Percentiles rank a stretch among this genome's conserved stretches.
These are phyloP conservation scores for Aphidius colemani DNA, from an alignment of 2,888 invertebrate genomes.

Conservation along the genomic window DNA sequence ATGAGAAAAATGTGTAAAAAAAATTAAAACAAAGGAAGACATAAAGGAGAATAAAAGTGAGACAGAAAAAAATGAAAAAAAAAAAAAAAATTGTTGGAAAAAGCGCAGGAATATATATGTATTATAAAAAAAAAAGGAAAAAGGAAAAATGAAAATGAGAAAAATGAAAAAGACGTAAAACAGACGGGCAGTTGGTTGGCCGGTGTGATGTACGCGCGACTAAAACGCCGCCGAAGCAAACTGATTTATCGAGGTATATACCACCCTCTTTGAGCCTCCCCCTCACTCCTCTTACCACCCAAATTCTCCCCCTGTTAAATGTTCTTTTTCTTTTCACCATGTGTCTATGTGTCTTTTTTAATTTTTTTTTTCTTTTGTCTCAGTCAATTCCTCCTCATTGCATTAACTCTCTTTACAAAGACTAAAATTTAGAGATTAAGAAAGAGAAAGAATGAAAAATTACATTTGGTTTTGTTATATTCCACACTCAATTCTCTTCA, in stretches of 20 bases:
- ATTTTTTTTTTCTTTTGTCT: no score
- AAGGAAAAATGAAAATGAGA: conserved; percentile 2
- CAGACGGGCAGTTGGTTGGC: conserved; percentile 17
- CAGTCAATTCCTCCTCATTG: neutral
- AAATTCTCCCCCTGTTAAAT: conserved; percentile 4
- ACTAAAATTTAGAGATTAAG: no score
- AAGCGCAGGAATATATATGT: conserved; percentile 8
- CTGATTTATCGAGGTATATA: conserved; percentile 45
- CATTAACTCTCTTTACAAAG: neutral
- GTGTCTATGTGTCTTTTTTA: neutral
- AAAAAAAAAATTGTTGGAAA: no score
- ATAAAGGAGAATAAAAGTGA: no score
- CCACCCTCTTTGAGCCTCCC: conserved; percentile 32
- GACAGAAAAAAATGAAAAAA: neutral
- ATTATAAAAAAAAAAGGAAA: conserved; percentile 32
- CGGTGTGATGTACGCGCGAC: conserved; percentile 41
- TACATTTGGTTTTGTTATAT: no score
- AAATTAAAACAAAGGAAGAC: no score
- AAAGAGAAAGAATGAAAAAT: no score
- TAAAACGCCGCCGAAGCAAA: conserved; percentile 38
- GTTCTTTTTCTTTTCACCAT: conserved; percentile 2
- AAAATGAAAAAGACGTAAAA: conserved; percentile 10
- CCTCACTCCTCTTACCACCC: conserved; percentile 22
- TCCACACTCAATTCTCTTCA: no score
- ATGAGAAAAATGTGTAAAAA: conserved; percentile 25